These are phyloP conservation scores for Eristalinus aeneus DNA, from an alignment of 2,888 invertebrate species.

Conservation along the genomic window DNA sequence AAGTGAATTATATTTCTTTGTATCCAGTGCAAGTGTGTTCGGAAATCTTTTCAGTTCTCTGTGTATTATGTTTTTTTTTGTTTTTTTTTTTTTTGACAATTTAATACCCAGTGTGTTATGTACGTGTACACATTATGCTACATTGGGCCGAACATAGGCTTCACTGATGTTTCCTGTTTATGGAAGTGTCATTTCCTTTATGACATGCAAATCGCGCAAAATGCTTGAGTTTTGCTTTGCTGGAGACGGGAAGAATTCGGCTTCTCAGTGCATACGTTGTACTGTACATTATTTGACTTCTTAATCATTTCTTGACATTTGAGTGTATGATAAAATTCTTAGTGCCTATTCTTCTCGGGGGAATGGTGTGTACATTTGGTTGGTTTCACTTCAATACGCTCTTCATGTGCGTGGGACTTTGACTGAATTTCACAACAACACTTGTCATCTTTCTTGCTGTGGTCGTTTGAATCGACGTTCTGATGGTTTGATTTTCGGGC, in stretches of 20 bases:
- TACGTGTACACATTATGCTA: not conserved
- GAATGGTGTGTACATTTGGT: not conserved
- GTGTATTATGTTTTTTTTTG: not conserved
- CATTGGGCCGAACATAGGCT: not conserved
- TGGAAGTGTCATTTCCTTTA: not conserved
- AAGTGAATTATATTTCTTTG: not conserved
- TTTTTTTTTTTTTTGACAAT: not conserved
- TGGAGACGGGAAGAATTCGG: not conserved
- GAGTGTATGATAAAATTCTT: not conserved
- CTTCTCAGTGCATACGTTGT: not conserved
- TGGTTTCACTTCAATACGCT: not conserved
- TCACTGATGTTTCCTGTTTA: not conserved
- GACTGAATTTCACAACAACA: not conserved
- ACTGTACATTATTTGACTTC: not conserved
- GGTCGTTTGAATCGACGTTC: not conserved
- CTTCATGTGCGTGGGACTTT: not conserved
- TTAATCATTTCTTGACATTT: not conserved
- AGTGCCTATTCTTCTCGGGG: not conserved
- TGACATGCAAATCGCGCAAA: not conserved
- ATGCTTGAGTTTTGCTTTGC: not conserved
- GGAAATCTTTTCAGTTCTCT: not conserved
- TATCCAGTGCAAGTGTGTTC: not conserved
- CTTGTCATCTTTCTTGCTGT: not conserved
- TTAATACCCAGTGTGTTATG: not conserved
- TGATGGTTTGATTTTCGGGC: not conserved